A percentile compares a stretch with the other conserved stretches of the same genome.
Evolutionary conservation across 1,140 invertebrate genomes (phyloP).

Genomic region (Musca domestica): DNA sequence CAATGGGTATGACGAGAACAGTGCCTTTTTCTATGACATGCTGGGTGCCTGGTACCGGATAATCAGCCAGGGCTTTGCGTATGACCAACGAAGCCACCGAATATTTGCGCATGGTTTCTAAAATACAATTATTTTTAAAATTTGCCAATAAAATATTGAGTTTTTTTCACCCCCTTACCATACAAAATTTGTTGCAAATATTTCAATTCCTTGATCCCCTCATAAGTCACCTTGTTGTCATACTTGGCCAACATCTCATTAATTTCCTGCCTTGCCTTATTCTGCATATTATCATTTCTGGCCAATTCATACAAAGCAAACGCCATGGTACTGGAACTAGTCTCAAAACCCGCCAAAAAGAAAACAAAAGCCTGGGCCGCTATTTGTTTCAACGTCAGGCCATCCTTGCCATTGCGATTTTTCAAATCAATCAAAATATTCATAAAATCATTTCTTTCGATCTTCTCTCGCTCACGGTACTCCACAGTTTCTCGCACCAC

Average conservation of each 20-base stretch:
- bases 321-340: constrained; percentile 54
- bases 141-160: no score
- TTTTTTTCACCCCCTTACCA: constrained; percentile 39
- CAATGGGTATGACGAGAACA: constrained; percentile 56
- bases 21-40: constrained; percentile 38
- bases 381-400: constrained; percentile 38
- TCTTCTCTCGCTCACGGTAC: constrained; percentile 55
- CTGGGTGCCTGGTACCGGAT: constrained; percentile 41
- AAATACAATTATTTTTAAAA: neutral
- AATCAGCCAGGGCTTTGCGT: constrained; percentile 38
- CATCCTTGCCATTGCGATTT: constrained; percentile 34
- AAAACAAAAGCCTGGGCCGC: constrained; percentile 62
- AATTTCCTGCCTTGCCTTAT: constrained; percentile 56
- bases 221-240: constrained; percentile 58
- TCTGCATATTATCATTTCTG: constrained; percentile 54
- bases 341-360: constrained; percentile 63
- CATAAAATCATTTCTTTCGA: constrained; percentile 41
- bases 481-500: constrained; percentile 54
- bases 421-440: constrained; percentile 25
- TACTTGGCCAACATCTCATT: constrained; percentile 53
- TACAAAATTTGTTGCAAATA: constrained; percentile 59
- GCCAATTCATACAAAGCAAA: constrained; percentile 57
- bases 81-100: constrained; percentile 51
- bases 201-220: constrained; percentile 58
- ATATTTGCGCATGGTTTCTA: constrained; percentile 56